Evolutionary conservation across 53 echinoderm and acorn worm genomes (phyloP), one percentile per base, ranked within the genome.

Genomic region (Crossaster papposus): DNA sequence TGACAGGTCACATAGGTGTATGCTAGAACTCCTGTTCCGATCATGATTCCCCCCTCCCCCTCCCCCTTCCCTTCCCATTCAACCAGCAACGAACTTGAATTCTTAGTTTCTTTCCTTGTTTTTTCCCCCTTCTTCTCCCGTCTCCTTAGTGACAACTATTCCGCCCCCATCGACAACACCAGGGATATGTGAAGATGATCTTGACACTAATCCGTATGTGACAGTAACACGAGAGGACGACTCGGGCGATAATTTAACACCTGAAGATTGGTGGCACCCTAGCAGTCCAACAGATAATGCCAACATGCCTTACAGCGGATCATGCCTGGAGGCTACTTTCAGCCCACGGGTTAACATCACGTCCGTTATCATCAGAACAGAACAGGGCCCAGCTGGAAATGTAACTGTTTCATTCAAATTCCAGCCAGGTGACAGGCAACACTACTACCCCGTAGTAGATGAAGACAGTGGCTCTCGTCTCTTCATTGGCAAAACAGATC

Each of bases 241-340:
- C n/a, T 7, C 68, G 10, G 68, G 28, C n/a, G 11, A 0, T 11
- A 26, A 5, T 4, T 11, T 74, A 11, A 34, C 75, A 35, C 75
- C 75, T 20, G 35, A 3, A 34, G 75, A 68, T 10, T 74, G 75
- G 75, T 74, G 75, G 75, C 33, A 1, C 35, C 75, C 75, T 20
- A 17, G 4, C 14, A 74, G 20, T 36, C 75, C 75, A 20, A 35
- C 75, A 12, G 17, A 9, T 33, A 22, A 74, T 22, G 22, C 3
- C 11, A 28, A 14, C 22, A 11, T 22, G 30, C 86, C 75, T n/a
- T 76, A 86, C 34, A 10, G 7, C 22, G 77, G 58, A 22, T 75
- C 75, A 7, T 86, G 53, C 71, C n/a, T 86, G 76, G 75, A 86
- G 62, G 28, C 52, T 58, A 73, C 52, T 0, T 86, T 86, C n/a